Evolutionary conservation across 2,888 invertebrate genomes (phyloP), one percentile per base, ranked within the genome.

Genomic region (Tanytarsus gracilentus): DNA sequence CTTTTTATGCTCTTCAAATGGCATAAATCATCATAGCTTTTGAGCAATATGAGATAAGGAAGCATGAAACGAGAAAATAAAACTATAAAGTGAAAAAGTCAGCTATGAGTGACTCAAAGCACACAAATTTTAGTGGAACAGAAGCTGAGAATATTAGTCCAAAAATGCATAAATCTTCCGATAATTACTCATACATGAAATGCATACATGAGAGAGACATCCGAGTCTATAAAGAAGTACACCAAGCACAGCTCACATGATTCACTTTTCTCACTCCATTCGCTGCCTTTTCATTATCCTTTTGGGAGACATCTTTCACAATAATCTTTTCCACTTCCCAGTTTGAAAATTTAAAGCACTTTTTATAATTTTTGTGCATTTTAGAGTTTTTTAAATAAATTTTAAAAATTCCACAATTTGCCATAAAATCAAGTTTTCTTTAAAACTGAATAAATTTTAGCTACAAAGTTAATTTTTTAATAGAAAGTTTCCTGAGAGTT

Each of bases 301-400:
- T 33, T n/a, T 39, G 55, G 55, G 55, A 55, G 27, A 55, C 55
- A 55, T 55, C 55, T 55, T 55, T 55, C 55, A 55, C 55, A 55
- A 55, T 55, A 55, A 55, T 55, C 55, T 55, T 55, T 40, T 14
- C 49, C 26, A 14, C 8, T 25, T 39, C 14, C 14, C 6, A n/a
- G 23, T 44, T 44, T 44, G n/a, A 33, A 2, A 9, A 33, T 33
- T 7, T 23, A 44, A 44, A 18, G 23, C 2, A 23, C 11, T 44
- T 44, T 44, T 23, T 7, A 3, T 44, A 16, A 1, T 44, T 9
- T 44, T 44, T 18, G 11, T n/a, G n/a, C n/a, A 4, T 18, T 44
- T 18, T 44, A 18, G 18, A 18, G 11, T 44, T 23, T 8, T 6
- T 16, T 6, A 9, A 21, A 44, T 1, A 44, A 23, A n/a, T n/a